Percentiles rank a stretch among this genome's conserved stretches.
Evolutionary conservation across 92 coral and sea anemone genomes (phyloP).

Genomic region (Metridium senile): DNA sequence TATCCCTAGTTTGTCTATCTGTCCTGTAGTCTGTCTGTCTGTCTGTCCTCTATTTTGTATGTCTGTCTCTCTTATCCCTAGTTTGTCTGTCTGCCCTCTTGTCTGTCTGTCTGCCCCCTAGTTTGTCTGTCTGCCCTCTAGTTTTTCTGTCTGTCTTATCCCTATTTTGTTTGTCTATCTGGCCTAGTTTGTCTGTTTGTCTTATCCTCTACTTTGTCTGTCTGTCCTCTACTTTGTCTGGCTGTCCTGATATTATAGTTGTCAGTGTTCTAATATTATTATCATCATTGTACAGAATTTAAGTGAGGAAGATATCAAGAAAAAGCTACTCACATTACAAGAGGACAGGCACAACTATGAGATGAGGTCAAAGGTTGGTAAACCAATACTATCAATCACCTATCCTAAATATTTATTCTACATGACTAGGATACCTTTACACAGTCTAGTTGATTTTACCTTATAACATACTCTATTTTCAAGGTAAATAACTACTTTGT

Average conservation of each 20-base stretch:
- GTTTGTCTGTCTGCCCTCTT: not conserved
- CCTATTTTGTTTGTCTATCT: not conserved
- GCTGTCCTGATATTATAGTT: too few relatives aligned
- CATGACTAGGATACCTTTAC: constrained; percentile 1
- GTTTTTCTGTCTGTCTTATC: too few relatives aligned
- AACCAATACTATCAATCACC: not conserved
- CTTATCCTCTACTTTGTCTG: too few relatives aligned
- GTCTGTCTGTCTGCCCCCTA: not conserved
- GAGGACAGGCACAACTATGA: constrained; percentile 95
- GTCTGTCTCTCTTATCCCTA: not conserved
- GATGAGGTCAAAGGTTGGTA: constrained; percentile 91
- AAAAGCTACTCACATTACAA: constrained; percentile 73
- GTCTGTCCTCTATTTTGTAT: not conserved
- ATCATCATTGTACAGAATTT: constrained; percentile 58
- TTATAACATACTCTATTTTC: not conserved
- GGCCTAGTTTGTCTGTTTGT: not conserved
- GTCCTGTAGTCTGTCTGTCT: not conserved
- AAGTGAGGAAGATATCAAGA: constrained; percentile 83
- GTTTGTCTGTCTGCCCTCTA: not conserved
- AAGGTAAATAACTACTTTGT: too few relatives aligned
- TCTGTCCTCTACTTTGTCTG: not conserved
- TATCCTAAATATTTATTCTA: not conserved
- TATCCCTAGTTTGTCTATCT: not conserved
- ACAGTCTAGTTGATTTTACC: too few relatives aligned
- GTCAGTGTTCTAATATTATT: too few relatives aligned